Conservation (phyloP, 2,888 invertebrate species). For the Scaeva pyrastri region DNA sequence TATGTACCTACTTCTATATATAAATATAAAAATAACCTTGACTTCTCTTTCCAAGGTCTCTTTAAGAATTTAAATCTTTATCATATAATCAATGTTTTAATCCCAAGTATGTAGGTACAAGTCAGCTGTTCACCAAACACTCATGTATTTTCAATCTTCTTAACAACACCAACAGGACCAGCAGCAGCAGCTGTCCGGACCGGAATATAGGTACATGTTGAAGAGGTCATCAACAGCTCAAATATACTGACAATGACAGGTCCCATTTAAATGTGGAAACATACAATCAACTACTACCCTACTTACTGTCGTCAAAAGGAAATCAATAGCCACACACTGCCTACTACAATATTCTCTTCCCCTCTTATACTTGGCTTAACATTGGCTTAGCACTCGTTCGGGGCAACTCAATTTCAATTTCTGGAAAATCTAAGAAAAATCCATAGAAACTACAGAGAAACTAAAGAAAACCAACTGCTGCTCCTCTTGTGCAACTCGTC, state of each 20-base stretch:
- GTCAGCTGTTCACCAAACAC: slow-evolving; percentile 38
- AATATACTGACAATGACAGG: slow-evolving; percentile 49
- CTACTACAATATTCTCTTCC: neutral
- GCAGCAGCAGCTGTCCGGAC: slow-evolving; percentile 48
- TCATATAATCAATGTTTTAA: neutral
- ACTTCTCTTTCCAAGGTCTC: slow-evolving; percentile 20
- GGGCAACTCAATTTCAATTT: slow-evolving; percentile 54
- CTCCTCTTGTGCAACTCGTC: neutral
- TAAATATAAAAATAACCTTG: slow-evolving; percentile 43
- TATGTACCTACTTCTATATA: neutral
- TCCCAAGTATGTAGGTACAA: neutral
- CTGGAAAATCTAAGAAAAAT: slow-evolving; percentile 33
- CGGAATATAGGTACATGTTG: slow-evolving; percentile 7
- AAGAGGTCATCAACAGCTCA: slow-evolving; percentile 57
- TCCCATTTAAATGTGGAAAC: slow-evolving; percentile 64
- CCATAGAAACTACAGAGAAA: slow-evolving; percentile 23
- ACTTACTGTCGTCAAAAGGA: slow-evolving; percentile 72
- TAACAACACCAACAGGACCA: neutral
- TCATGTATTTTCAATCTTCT: neutral
- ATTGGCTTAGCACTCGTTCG: neutral
- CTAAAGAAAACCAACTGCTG: slow-evolving; percentile 43
- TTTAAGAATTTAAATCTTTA: neutral
- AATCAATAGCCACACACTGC: slow-evolving; percentile 61
- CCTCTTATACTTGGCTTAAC: slow-evolving; percentile 17
- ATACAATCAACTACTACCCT: slow-evolving; percentile 73